These are phyloP conservation scores for Andrena fulva DNA, from an alignment of 2,888 invertebrate genomes.

Conservation along the genomic window DNA sequence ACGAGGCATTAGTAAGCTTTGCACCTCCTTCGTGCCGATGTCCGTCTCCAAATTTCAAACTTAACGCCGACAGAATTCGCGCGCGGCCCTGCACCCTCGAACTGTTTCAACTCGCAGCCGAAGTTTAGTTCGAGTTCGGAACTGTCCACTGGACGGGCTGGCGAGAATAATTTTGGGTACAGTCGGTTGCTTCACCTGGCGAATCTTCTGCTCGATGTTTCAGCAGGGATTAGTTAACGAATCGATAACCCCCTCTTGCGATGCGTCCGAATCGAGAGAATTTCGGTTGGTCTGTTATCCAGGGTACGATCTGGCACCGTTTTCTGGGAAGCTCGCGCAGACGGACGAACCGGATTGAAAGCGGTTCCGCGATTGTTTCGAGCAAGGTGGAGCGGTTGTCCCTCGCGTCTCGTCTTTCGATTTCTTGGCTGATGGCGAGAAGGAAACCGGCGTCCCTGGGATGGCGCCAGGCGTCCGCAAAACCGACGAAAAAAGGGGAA, in stretches of 20 bases:
- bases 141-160: slow-evolving; percentile 9
- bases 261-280: slow-evolving; percentile 3
- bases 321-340: not conserved
- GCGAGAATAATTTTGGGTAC: not conserved
- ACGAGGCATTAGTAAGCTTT: slow-evolving; percentile 56
- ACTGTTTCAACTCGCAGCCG: slow-evolving; percentile 27
- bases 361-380: slow-evolving; percentile 4
- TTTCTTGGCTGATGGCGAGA: slow-evolving; percentile 7
- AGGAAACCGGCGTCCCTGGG: slow-evolving; percentile 34
- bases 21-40: slow-evolving; percentile 23
- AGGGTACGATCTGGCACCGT: not conserved
- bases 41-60: slow-evolving; percentile 42
- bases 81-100: not conserved
- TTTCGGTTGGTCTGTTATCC: not conserved
- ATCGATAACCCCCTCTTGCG: not conserved
- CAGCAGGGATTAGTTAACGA: not conserved
- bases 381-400: not conserved
- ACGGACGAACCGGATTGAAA: slow-evolving; percentile 1
- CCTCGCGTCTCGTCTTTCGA: slow-evolving; percentile 11
- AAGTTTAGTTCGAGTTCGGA: slow-evolving; percentile 32
- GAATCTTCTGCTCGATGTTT: not conserved
- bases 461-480: slow-evolving; percentile 63
- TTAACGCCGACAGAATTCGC: slow-evolving; percentile 29
- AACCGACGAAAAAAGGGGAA: slow-evolving; percentile 37
- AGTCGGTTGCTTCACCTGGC: not conserved